Conservation (phyloP, 2,888 invertebrate genomes). For the Taphrorychus bicolor region DNA sequence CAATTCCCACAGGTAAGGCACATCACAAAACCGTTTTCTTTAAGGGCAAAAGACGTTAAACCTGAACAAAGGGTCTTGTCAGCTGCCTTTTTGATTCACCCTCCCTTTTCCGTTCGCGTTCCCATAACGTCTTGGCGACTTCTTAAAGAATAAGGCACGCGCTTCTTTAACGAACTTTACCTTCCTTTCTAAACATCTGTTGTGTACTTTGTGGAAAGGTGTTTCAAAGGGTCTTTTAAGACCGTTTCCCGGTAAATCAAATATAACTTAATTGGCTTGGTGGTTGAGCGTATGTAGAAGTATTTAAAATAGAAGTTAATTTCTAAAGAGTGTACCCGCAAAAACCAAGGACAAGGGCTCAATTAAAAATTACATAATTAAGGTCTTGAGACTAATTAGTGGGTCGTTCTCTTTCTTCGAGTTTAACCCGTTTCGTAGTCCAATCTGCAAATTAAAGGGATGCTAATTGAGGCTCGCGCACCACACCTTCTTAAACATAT, state of each 20-base stretch:
- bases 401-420: conserved; percentile 55
- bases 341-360: not conserved
- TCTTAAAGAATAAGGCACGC: conserved; percentile 51
- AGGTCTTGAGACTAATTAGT: conserved; percentile 72
- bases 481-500: conserved; percentile 1
- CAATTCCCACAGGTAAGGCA: conserved; percentile 48
- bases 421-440: conserved; percentile 36
- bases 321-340: not conserved
- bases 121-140: conserved; percentile 50
- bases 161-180: conserved; percentile 47
- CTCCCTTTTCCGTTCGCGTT: conserved; percentile 55
- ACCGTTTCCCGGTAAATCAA: not conserved
- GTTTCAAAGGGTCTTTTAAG: not conserved
- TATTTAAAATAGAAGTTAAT: not conserved
- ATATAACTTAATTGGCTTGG: not conserved
- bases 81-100: conserved; percentile 57
- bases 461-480: conserved; percentile 15
- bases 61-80: conserved; percentile 47
- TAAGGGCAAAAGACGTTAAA: conserved; percentile 55
- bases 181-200: conserved; percentile 33
- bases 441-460: not conserved
- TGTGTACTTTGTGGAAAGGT: conserved; percentile 15
- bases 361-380: conserved; percentile 68
- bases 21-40: conserved; percentile 46
- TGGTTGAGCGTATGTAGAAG: not conserved